A percentile compares a stretch with the other conserved stretches of the same genome.
Evolutionary conservation across 2,797 vertebrate species (phyloP).

Genomic region (Remorina albescens): DNA sequence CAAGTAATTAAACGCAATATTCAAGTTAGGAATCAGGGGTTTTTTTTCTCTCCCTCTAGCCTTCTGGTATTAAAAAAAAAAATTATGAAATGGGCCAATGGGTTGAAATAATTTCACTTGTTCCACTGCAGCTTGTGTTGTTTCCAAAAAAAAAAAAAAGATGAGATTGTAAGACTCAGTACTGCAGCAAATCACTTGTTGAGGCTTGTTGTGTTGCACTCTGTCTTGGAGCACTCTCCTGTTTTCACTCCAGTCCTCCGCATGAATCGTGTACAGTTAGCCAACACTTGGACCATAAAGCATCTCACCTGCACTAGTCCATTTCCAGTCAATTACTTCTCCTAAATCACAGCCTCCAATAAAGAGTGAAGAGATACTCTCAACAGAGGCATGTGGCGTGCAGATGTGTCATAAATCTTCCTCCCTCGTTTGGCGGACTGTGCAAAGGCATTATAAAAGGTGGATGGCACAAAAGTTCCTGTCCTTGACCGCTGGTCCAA

Average conservation of each 20-base stretch:
- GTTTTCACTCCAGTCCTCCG: slow-evolving; percentile 12
- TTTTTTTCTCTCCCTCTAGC: not conserved
- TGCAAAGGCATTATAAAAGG: slow-evolving; percentile 43
- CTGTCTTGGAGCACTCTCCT: slow-evolving; percentile 17
- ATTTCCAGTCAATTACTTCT: slow-evolving; percentile 79
- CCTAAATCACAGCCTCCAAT: slow-evolving; percentile 67
- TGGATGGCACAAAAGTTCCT: slow-evolving; percentile 49
- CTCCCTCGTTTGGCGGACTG: slow-evolving; percentile 33
- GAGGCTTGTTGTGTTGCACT: slow-evolving; percentile 4
- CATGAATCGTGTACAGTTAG: slow-evolving; percentile 32
- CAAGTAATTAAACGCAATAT: slow-evolving; percentile 58
- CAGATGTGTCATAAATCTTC: slow-evolving; percentile 71
- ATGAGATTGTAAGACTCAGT: slow-evolving; percentile 29
- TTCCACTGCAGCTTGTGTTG: slow-evolving; percentile 47
- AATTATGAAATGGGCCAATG: slow-evolving; percentile 49
- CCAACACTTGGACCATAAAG: slow-evolving; percentile 57
- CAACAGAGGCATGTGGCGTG: slow-evolving; percentile 47
- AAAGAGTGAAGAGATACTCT: slow-evolving; percentile 64
- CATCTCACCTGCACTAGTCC: slow-evolving; percentile 64
- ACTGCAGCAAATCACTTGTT: slow-evolving; percentile 55
- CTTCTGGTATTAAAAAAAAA: slow-evolving; percentile 17
- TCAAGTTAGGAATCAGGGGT: slow-evolving; percentile 47
- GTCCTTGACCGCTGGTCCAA: slow-evolving; percentile 64
- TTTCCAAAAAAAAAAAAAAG: slow-evolving; percentile 26
- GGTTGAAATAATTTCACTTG: slow-evolving; percentile 51